Evolutionary conservation across 2,113 vertebrate species (phyloP).

Genomic region (Periophthalmodon schlosseri): DNA sequence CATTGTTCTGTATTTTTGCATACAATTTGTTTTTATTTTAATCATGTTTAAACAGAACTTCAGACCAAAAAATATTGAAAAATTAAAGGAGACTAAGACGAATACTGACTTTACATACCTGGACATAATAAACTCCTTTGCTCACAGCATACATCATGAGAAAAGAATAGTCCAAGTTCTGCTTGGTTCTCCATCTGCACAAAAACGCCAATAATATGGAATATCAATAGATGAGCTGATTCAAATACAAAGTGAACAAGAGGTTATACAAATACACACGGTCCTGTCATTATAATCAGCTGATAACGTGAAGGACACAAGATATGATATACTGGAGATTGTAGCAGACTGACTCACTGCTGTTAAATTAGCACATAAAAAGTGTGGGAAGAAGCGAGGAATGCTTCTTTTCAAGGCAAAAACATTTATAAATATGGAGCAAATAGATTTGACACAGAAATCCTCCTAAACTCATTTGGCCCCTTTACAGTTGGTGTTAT

Average conservation of each 20-base stretch:
- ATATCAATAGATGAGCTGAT: background rate
- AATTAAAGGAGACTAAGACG: background rate
- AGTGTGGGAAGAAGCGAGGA: slow-evolving; percentile 16
- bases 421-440: slow-evolving; percentile 7
- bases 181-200: slow-evolving; percentile 95
- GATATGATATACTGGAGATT: slow-evolving; percentile 12
- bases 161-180: slow-evolving; percentile 98
- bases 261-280: background rate
- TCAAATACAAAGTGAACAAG: background rate
- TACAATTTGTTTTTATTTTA: background rate
- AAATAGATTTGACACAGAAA: slow-evolving; percentile 8
- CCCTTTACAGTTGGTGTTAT: background rate
- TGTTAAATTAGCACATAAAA: slow-evolving; percentile 18
- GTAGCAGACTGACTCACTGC: slow-evolving; percentile 21
- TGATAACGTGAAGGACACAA: background rate
- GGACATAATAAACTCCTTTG: slow-evolving; percentile 95
- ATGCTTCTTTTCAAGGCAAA: background rate
- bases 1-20: background rate
- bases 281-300: background rate
- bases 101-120: slow-evolving; percentile 79
- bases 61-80: background rate
- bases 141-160: slow-evolving; percentile 99
- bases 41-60: background rate
- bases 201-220: background rate
- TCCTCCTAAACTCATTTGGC: background rate